Conservation (phyloP, 2,797 vertebrate genomes). For the Rhinatrema bivittatum region DNA sequence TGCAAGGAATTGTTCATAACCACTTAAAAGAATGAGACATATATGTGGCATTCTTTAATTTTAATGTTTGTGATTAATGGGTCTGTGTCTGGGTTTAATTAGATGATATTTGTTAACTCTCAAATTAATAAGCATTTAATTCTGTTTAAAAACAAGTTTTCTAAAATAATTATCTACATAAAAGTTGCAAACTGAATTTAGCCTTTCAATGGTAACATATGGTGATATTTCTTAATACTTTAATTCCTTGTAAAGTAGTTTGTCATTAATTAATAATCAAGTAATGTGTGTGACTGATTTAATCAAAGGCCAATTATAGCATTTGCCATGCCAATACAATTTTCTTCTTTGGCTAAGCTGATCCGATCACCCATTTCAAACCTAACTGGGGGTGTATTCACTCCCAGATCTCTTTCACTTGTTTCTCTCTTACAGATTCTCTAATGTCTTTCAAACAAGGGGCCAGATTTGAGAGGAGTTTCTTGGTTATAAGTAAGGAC, state of each 20-base stretch:
- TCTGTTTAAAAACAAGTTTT: neutral
- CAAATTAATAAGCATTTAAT: neutral
- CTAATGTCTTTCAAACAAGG: neutral
- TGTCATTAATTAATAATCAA: constrained; percentile 13
- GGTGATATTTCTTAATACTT: constrained; percentile 3
- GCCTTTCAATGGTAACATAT: no score
- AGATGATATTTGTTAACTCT: constrained; percentile 3
- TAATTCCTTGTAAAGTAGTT: neutral
- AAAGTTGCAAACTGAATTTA: no score
- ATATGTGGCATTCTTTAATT: constrained; percentile 9
- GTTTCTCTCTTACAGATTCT: neutral
- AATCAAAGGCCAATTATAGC: no score
- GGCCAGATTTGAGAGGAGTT: no score
- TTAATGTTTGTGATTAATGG: constrained; percentile 16
- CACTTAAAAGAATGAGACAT: constrained; percentile 7
- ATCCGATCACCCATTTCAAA: constrained; percentile 10
- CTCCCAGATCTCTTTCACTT: constrained; percentile 5
- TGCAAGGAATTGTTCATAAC: constrained; percentile 15
- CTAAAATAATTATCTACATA: no score
- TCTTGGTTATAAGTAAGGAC: no score
- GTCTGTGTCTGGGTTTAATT: constrained; percentile 1
- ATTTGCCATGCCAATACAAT: no score
- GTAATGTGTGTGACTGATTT: constrained; percentile 7
- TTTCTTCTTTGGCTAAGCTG: constrained; percentile 16
- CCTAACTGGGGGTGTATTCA: constrained; percentile 9